A percentile compares a stretch with the other conserved stretches of the same genome.
These are phyloP conservation scores for Drosophila neocordata DNA, from an alignment of 1,140 invertebrate species.

Conservation along the genomic window DNA sequence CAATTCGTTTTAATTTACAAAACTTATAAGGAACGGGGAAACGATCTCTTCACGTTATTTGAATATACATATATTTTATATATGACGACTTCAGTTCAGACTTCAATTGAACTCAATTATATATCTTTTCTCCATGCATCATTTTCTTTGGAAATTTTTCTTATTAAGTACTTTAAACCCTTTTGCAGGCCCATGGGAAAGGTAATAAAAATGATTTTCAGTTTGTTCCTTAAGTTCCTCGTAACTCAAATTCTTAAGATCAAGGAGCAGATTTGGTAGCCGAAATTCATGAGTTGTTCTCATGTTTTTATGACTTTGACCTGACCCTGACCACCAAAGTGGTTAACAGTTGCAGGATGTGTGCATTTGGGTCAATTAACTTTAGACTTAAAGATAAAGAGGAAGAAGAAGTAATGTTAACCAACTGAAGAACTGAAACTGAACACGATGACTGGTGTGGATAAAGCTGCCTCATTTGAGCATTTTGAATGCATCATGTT, in stretches of 20 bases:
- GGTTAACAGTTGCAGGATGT: conserved; percentile 42
- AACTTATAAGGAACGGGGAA: background rate
- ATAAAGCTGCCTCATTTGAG: conserved; percentile 47
- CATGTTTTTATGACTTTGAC: conserved; percentile 69
- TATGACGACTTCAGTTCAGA: background rate
- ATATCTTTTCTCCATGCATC: background rate
- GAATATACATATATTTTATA: conserved; percentile 33
- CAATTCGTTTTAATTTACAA: conserved; percentile 69
- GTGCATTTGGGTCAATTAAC: conserved; percentile 9
- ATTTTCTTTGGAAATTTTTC: conserved; percentile 32
- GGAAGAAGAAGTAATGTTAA: conserved; percentile 32
- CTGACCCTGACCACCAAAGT: conserved; percentile 62
- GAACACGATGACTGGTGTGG: conserved; percentile 1
- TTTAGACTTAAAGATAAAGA: background rate
- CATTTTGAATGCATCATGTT: conserved; percentile 73
- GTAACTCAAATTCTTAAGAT: conserved; percentile 16
- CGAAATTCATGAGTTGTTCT: conserved; percentile 29
- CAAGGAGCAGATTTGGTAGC: conserved; percentile 48
- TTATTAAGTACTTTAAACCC: background rate
- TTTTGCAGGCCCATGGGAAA: conserved; percentile 49
- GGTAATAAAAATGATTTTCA: conserved; percentile 62
- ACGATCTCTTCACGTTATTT: conserved; percentile 23
- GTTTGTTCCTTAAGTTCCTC: conserved; percentile 61
- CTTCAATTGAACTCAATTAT: conserved; percentile 21
- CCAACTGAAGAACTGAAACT: conserved; percentile 14